These are phyloP conservation scores for Phylloscopus trochiloides DNA, from an alignment of 2,113 vertebrate species.

Conservation along the genomic window DNA sequence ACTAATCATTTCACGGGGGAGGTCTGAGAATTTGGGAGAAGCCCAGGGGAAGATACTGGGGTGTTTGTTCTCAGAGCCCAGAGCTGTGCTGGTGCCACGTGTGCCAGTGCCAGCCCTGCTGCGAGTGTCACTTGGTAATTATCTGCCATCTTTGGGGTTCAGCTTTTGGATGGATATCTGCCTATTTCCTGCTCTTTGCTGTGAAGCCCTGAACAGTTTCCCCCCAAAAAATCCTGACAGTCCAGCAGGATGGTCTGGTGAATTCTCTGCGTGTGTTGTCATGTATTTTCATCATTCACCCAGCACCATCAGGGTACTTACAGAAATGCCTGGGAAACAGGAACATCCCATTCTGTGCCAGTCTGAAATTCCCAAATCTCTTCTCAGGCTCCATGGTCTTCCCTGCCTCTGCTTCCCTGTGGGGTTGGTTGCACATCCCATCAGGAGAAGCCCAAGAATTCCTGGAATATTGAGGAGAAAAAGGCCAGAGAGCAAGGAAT, in stretches of 20 bases:
- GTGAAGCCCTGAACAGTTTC: not conserved
- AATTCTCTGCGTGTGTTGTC: rapidly evolving
- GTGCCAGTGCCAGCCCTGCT: not conserved
- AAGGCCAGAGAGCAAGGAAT: not conserved
- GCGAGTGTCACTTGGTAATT: not conserved
- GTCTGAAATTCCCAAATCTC: not conserved
- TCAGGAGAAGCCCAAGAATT: not conserved
- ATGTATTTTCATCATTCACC: not conserved
- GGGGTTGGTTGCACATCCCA: not conserved
- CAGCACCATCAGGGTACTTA: not conserved
- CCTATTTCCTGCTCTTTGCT: not conserved
- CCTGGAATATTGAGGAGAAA: not conserved
- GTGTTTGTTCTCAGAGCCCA: not conserved
- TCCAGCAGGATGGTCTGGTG: not conserved
- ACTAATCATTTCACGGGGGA: not conserved
- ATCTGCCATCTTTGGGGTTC: not conserved
- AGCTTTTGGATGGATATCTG: not conserved
- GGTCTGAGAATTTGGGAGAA: not conserved
- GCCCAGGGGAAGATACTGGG: not conserved
- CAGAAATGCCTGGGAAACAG: not conserved
- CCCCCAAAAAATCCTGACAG: not conserved
- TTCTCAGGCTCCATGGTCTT: not conserved
- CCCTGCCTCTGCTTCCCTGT: not conserved
- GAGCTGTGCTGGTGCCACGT: not conserved
- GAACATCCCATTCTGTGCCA: not conserved